Evolutionary conservation across 2,113 vertebrate species (phyloP), one percentile per base, ranked within the genome.

Genomic region (Tiliqua scincoides): DNA sequence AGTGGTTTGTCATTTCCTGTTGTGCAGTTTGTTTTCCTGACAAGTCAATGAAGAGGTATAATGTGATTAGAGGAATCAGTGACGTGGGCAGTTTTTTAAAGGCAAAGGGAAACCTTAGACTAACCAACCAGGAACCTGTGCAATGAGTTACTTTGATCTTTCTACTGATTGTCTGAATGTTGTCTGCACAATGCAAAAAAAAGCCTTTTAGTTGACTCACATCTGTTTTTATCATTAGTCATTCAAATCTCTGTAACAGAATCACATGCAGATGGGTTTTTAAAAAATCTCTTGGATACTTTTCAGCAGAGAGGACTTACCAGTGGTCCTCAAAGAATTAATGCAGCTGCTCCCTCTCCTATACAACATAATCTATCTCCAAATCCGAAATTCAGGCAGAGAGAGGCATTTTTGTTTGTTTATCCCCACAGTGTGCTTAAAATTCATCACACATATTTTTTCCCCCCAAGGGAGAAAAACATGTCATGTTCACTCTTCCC

Each of bases 21-120:
- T 52, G n/a, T 73, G 61, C 72, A 70, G 80, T 68, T 89, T 90
- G 68, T 87, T 91, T 90, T 79, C 70, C 79, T 89, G 86, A 59
- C 73, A 48, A 73, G 82, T 72, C 78, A 57, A 85, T 18, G 21
- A 0, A 82, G 77, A 79, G 72, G 82, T 86, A 89, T 67, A 62
- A 48, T 48, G 17, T 71, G 65, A 72, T 0, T 59, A 52, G 57
- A 89, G 71, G 15, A 78, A 68, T 62, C n/a, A 71, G 48, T 61
- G 17, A 25, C 48, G 79, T 62, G 15, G 27, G 52, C 73, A 52
- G 18, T 90, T 48, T 88, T 37, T 81, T 85, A 91, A 84, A 88
- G 48, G 84, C 63, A 86, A 43, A 85, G 18, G 84, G 43, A 83
- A 17, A 85, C 65, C 6, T 89, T 62, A 7, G 75, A 63, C 82